These are phyloP conservation scores for Podargus strigoides DNA, from an alignment of 2,797 vertebrate genomes.

Conservation along the genomic window DNA sequence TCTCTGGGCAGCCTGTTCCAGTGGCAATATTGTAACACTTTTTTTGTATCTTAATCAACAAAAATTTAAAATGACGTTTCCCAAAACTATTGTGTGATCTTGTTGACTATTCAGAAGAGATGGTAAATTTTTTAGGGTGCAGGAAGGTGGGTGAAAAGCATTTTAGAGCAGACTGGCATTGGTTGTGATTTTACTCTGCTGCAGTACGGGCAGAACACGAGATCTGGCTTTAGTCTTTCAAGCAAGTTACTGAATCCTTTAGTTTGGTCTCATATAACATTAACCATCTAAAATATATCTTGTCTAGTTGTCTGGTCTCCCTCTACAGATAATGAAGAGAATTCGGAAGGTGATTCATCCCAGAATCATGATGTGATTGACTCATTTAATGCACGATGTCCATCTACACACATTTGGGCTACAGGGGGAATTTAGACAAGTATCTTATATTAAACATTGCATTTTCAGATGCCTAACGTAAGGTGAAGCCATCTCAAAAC, in stretches of 20 bases:
- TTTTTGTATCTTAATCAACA: neutral
- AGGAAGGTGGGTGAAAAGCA: neutral
- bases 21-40: neutral
- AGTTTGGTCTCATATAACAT: neutral
- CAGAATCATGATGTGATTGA: neutral
- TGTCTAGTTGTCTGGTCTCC: neutral
- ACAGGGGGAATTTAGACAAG: neutral
- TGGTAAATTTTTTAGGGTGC: neutral
- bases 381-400: neutral
- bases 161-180: neutral
- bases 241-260: neutral
- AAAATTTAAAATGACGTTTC: neutral
- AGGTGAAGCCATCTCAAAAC: neutral
- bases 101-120: neutral
- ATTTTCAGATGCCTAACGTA: neutral
- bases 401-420: neutral
- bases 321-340: slow-evolving; percentile 6
- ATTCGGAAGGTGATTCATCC: neutral
- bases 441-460: neutral
- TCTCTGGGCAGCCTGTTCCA: no score
- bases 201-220: fast-evolving
- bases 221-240: neutral
- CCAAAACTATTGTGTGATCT: neutral
- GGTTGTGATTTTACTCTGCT: neutral
- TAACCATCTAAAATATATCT: neutral